These are phyloP conservation scores for Anarsia innoxiella DNA, from an alignment of 2,888 invertebrate species.

Conservation along the genomic window DNA sequence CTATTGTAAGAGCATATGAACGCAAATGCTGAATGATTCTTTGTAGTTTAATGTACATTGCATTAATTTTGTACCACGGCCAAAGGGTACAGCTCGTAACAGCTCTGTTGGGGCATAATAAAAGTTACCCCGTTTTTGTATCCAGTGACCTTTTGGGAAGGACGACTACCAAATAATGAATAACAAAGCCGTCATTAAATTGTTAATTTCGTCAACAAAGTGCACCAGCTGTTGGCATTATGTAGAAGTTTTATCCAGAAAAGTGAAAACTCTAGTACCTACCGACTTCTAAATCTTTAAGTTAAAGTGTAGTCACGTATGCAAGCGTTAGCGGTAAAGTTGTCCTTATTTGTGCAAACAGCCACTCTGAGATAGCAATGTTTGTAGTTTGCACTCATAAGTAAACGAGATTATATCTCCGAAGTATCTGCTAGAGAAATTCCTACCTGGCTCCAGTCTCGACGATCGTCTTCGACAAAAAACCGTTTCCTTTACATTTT, in stretches of 20 bases:
- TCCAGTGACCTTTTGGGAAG: slow-evolving; percentile 3
- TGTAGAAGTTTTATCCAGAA: no score
- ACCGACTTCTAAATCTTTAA: no score
- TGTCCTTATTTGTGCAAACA: slow-evolving; percentile 66
- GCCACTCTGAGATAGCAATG: slow-evolving; percentile 51
- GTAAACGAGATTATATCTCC: slow-evolving; percentile 51
- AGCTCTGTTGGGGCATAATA: slow-evolving; percentile 13
- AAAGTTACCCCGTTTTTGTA: slow-evolving; percentile 12
- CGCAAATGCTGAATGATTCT: no score
- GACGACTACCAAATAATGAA: neutral
- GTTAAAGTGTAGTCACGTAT: slow-evolving; percentile 41
- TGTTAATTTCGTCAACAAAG: no score
- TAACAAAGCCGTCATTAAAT: neutral
- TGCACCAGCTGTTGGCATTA: no score
- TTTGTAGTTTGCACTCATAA: slow-evolving; percentile 40
- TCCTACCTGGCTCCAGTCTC: slow-evolving; percentile 42
- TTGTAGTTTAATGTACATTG: no score
- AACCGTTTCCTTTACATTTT: slow-evolving; percentile 64
- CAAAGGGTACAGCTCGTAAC: slow-evolving; percentile 5
- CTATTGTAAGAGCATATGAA: no score
- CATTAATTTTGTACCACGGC: slow-evolving; percentile 21
- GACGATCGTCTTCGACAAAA: slow-evolving; percentile 50
- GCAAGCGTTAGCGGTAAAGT: slow-evolving; percentile 33
- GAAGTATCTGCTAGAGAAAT: slow-evolving; percentile 31
- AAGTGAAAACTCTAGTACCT: no score